Evolutionary conservation across 2,888 invertebrate genomes (phyloP), one percentile per base, ranked within the genome.

Genomic region (Stegophylla sp.): DNA sequence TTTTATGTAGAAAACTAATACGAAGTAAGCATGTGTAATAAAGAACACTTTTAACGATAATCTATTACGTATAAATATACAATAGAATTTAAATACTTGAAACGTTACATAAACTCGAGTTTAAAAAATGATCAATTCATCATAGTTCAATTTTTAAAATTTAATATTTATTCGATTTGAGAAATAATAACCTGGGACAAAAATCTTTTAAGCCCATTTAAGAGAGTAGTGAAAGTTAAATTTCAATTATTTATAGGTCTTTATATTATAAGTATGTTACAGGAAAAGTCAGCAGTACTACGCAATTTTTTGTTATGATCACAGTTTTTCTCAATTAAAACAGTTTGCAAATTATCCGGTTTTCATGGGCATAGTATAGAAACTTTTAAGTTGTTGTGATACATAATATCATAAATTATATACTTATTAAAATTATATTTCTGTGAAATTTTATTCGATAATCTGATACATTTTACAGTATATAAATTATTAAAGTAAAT

Each of bases 11-110:
- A 48, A 73, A 53, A 59, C 23, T 17, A 59, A 45, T n/a, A 51
- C 26, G 10, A 7, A 43, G 20, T 7, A 20, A 26, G 15, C 17
- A 2, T 59, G 34, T 20, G 9, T 56, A 56, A 0, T 23, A 20
- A 34, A 34, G 34, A 34, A 34, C 34, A 34, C 34, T 7, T 34
- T 34, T 51, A 45, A 61, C n/a, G 26, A 59, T 59, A 73, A 13
- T 73, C 28, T 61, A 13, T 45, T 23, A n/a, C n/a, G n/a, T n/a
- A n/a, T n/a, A n/a, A 48, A 34, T 20, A 71, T 12, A 71, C 20
- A 28, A n/a, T 23, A 73, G 7, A 73, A 61, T 15, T 61, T 1
- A 48, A 28, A 61, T 59, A n/a, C 7, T 61, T 1, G 20, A 3
- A 13, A 28, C 4, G 1, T 45, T 34, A 20, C 2, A 5, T 43